Evolutionary conservation across 2,888 invertebrate genomes (phyloP).

Genomic region (Nemurella pictetii): DNA sequence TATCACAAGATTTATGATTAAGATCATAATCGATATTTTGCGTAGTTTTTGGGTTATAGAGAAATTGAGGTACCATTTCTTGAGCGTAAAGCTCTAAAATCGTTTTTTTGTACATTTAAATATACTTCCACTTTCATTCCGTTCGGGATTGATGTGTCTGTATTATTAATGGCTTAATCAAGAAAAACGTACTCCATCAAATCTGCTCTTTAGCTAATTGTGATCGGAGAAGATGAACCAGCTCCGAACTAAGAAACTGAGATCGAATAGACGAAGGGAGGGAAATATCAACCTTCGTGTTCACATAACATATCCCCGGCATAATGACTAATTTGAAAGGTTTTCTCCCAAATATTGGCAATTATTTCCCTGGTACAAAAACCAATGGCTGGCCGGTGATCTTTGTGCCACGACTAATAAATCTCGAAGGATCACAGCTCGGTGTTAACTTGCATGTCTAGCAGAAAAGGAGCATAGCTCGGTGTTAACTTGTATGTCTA

Average conservation of each 20-base stretch:
- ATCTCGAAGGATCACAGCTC: neutral
- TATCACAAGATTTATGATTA: too few relatives aligned
- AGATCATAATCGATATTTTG: too few relatives aligned
- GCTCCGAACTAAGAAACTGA: neutral
- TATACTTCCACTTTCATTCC: neutral
- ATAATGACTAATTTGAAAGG: slow-evolving; percentile 3
- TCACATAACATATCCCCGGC: neutral
- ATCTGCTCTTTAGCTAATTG: neutral
- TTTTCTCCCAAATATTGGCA: slow-evolving; percentile 10
- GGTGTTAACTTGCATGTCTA: neutral
- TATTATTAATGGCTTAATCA: neutral
- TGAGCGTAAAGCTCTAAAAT: too few relatives aligned
- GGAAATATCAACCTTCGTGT: neutral
- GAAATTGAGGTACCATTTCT: too few relatives aligned
- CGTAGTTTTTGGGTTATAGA: too few relatives aligned
- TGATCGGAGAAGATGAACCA: neutral
- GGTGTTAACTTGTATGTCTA: neutral
- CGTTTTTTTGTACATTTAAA: neutral
- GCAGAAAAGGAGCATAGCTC: neutral
- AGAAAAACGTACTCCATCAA: neutral
- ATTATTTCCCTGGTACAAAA: neutral
- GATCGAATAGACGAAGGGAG: neutral
- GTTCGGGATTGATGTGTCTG: neutral
- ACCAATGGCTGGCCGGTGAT: slow-evolving; percentile 4
- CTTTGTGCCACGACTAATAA: slow-evolving; percentile 6